Percentiles rank a stretch among this genome's conserved stretches.
phyloP scores from a whole-genome alignment of 2,113 vertebrate genomes.

The Cyprinus carpio region DNA sequence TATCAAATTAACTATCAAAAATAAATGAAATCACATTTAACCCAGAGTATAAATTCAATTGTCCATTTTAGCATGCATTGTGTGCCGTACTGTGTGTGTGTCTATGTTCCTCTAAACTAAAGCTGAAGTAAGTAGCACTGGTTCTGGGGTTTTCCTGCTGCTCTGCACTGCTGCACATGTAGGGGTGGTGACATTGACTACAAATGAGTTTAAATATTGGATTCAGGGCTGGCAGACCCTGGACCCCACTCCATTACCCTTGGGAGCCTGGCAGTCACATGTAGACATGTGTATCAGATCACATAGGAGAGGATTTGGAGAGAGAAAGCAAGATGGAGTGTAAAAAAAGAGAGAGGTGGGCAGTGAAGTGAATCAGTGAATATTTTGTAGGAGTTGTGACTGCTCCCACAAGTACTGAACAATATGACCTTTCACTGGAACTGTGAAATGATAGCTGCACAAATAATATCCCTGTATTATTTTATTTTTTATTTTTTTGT shows the following conservation, averaged over 20 bases:
- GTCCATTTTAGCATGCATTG: not conserved
- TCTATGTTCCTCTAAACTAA: slow-evolving; percentile 16
- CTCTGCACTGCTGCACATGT: slow-evolving; percentile 47
- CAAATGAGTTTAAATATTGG: slow-evolving; percentile 58
- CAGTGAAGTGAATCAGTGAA: slow-evolving; percentile 25
- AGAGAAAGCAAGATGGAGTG: slow-evolving; percentile 17
- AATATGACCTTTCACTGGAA: slow-evolving; percentile 4
- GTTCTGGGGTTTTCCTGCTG: slow-evolving; percentile 30
- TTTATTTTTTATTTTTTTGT: not conserved
- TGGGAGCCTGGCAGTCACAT: slow-evolving; percentile 34
- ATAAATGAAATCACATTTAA: not conserved
- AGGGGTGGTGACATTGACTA: slow-evolving; percentile 52
- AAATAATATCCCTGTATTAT: not conserved
- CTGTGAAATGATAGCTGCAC: not conserved
- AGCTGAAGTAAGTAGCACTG: slow-evolving; percentile 32
- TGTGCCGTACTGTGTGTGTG: not conserved
- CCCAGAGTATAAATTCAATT: not conserved
- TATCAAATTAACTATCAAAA: not conserved
- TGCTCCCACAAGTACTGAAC: slow-evolving; percentile 16
- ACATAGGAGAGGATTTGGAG: slow-evolving; percentile 28
- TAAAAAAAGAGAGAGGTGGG: slow-evolving; percentile 1
- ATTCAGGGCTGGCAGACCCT: slow-evolving; percentile 45
- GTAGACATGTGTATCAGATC: slow-evolving; percentile 47
- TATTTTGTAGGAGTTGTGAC: slow-evolving; percentile 10
- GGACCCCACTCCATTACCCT: slow-evolving; percentile 42